phyloP scores from a whole-genome alignment of 2,797 vertebrate genomes.

The Meda fulgida region DNA sequence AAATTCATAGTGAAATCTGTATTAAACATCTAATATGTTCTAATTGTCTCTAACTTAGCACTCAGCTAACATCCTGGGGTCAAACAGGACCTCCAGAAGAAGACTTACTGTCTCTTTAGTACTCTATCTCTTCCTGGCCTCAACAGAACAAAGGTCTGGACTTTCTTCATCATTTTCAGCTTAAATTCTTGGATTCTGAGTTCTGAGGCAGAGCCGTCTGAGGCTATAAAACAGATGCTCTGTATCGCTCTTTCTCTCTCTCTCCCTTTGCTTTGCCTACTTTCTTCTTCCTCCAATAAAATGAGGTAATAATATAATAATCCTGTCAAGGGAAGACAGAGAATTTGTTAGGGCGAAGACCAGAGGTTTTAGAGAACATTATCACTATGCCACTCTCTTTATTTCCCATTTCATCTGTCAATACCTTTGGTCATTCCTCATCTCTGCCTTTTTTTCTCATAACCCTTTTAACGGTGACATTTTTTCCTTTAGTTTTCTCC shows the following conservation, averaged over 20 bases:
- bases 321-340: constrained; percentile 34
- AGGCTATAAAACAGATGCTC: constrained; percentile 31
- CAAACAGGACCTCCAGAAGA: not conserved
- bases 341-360: constrained; percentile 28
- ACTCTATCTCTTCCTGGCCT: not conserved
- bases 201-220: constrained; percentile 5
- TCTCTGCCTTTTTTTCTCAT: not conserved
- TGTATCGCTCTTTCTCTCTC: constrained; percentile 11
- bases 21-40: not conserved
- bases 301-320: constrained; percentile 46
- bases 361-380: constrained; percentile 34
- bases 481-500: not conserved
- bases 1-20: not conserved
- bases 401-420: constrained; percentile 38
- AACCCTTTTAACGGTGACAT: constrained; percentile 30
- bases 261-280: constrained; percentile 18
- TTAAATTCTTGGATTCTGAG: constrained; percentile 14
- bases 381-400: constrained; percentile 29
- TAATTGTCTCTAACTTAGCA: not conserved
- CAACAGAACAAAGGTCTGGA: constrained; percentile 17
- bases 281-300: constrained; percentile 24
- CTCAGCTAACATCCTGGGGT: not conserved
- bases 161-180: constrained; percentile 18
- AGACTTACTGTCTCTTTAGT: not conserved
- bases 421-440: constrained; percentile 21